Conservation (phyloP, 2,113 vertebrate genomes). For the Falco punctatus region DNA sequence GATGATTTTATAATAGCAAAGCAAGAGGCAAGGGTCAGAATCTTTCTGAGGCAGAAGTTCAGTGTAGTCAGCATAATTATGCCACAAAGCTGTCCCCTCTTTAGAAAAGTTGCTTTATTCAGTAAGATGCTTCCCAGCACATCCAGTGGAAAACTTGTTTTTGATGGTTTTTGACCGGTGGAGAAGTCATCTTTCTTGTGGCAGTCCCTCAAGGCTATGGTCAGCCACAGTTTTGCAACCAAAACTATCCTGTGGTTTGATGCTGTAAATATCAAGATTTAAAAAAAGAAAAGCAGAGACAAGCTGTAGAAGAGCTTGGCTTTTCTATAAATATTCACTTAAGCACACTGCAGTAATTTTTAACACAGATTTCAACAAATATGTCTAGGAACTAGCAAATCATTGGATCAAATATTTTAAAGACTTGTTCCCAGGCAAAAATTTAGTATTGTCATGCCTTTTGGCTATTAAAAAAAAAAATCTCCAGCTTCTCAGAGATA, state of each 20-base stretch:
- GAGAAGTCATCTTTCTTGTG: background rate
- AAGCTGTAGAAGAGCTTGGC: background rate
- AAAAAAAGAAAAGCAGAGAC: constrained; percentile 4
- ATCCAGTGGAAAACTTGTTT: background rate
- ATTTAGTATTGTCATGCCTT: background rate
- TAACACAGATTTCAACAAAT: background rate
- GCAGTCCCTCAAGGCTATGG: background rate
- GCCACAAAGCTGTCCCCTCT: background rate
- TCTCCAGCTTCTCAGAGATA: background rate
- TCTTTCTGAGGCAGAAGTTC: background rate
- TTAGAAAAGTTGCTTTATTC: constrained; percentile 11
- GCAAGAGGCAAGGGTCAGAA: background rate
- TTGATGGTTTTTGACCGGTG: background rate
- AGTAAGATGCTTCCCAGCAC: background rate
- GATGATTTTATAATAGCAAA: background rate
- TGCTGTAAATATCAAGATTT: constrained; percentile 15
- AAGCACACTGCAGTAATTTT: background rate
- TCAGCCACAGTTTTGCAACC: background rate
- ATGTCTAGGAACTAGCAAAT: background rate
- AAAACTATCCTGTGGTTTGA: background rate
- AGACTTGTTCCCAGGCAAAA: background rate
- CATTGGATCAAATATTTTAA: background rate
- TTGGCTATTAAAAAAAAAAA: background rate
- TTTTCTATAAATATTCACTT: constrained; percentile 28
- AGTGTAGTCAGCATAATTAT: background rate